Conservation (phyloP, 2,113 vertebrate species). For the Salvator merianae region DNA sequence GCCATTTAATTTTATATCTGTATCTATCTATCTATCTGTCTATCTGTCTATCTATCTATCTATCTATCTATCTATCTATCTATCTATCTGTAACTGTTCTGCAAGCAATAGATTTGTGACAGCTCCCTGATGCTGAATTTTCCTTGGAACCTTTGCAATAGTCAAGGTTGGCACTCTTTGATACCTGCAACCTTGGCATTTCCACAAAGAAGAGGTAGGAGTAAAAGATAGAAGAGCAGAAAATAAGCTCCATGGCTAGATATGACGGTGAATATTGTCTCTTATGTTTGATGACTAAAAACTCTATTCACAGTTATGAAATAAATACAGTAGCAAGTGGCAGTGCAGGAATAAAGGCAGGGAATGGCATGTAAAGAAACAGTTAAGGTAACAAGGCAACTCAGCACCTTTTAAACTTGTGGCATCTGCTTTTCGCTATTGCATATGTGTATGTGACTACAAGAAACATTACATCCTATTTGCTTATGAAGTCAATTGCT, state of each 20-base stretch:
- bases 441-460: neutral
- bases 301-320: slow-evolving; percentile 1
- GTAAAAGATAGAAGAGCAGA: slow-evolving; percentile 48
- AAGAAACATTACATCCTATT: neutral
- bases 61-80: too few species aligned
- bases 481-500: too few species aligned
- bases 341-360: neutral
- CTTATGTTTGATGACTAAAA: slow-evolving; percentile 44
- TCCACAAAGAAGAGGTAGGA: slow-evolving; percentile 64
- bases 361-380: neutral
- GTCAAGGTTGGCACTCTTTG: slow-evolving; percentile 63
- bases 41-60: too few species aligned
- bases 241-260: neutral
- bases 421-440: neutral
- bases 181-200: slow-evolving; percentile 64
- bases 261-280: slow-evolving; percentile 24
- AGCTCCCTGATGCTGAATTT: slow-evolving; percentile 6
- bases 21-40: too few species aligned
- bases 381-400: neutral
- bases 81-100: too few species aligned
- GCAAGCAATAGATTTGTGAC: slow-evolving; percentile 57
- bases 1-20: slow-evolving; percentile 27
- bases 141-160: slow-evolving; percentile 65
- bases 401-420: neutral
- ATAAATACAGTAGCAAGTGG: slow-evolving; percentile 48